phyloP scores from a whole-genome alignment of 2,888 invertebrate genomes.

The Heliconius charithonia region DNA sequence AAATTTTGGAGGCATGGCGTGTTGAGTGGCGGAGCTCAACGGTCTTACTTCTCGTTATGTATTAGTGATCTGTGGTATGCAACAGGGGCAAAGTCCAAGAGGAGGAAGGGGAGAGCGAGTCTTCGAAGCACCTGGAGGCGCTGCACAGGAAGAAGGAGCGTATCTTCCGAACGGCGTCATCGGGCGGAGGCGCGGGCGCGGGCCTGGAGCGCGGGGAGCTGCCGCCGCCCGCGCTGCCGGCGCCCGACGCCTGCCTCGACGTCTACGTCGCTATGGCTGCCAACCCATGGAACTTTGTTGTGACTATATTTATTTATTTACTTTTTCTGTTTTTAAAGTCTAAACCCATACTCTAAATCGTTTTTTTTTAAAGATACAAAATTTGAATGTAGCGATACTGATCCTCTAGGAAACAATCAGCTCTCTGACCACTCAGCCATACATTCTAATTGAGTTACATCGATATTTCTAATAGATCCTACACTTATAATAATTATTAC shows the following conservation, averaged over 20 bases:
- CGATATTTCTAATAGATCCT: too few species aligned
- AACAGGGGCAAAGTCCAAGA: slow-evolving; percentile 64
- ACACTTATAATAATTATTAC: too few species aligned
- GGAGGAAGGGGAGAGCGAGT: slow-evolving; percentile 61
- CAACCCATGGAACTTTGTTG: slow-evolving; percentile 89
- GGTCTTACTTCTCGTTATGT: not conserved
- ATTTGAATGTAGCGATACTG: too few species aligned
- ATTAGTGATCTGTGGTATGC: not conserved
- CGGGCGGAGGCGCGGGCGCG: slow-evolving; percentile 16
- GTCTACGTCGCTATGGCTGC: slow-evolving; percentile 90
- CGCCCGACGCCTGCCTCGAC: slow-evolving; percentile 85
- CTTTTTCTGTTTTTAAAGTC: not conserved
- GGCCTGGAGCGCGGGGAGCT: slow-evolving; percentile 54
- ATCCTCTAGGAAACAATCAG: too few species aligned
- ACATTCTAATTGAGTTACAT: too few species aligned
- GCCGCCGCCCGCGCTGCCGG: slow-evolving; percentile 71
- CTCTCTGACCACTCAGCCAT: too few species aligned
- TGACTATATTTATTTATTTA: slow-evolving; percentile 61
- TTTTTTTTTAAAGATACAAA: too few species aligned
- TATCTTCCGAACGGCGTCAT: slow-evolving; percentile 63
- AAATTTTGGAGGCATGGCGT: too few species aligned
- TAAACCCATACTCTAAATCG: too few species aligned
- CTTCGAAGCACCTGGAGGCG: slow-evolving; percentile 61
- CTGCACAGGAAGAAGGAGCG: slow-evolving; percentile 78
- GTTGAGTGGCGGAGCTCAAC: too few species aligned